Evolutionary conservation across 2,888 invertebrate genomes (phyloP), one percentile per base, ranked within the genome.

Genomic region (Ochlodes sylvanus): DNA sequence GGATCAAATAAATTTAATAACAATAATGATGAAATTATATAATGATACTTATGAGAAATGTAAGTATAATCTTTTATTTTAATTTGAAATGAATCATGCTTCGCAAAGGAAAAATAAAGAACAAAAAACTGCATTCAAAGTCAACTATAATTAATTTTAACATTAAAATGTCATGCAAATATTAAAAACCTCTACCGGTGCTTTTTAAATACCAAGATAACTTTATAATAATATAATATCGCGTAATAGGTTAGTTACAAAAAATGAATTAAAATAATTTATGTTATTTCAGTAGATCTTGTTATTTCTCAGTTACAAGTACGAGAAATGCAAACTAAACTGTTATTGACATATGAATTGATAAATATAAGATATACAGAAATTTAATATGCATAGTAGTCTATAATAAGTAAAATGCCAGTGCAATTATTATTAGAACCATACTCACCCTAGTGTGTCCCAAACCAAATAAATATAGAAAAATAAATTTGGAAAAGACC

Each of bases 401-500:
- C 27, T 27, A 12, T 7, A 14, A 5, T 21, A 44, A 21, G 10
- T 56, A 7, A 19, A 42, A 55, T 67, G 67, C 67, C 61, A 67
- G 67, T 67, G 67, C 61, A 47, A 52, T 54, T 60, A 67, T 32
- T 38, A 47, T 44, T 44, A 55, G 61, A 61, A 44, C 38, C 57
- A 19, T 52, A 68, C 67, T 68, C 56, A 68, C 67, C 55, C 9
- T 10, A 2, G 32, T 19, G 56, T 50, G 15, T 32, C 62, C 61
- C 56, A 68, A 55, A 68, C 67, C 58, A 56, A 62, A 17, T 52
- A 15, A 21, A 38, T 55, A 47, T 27, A 21, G 38, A 6, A 68
- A 12, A 54, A 27, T 41, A 62, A 68, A 62, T 62, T 68, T 68
- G 62, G 61, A 68, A 68, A 68, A 56, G 67, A 47, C 62, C 67